Base-by-base conservation (phyloP, 2,888 invertebrate species). In the Capitulum mitella region DNA sequence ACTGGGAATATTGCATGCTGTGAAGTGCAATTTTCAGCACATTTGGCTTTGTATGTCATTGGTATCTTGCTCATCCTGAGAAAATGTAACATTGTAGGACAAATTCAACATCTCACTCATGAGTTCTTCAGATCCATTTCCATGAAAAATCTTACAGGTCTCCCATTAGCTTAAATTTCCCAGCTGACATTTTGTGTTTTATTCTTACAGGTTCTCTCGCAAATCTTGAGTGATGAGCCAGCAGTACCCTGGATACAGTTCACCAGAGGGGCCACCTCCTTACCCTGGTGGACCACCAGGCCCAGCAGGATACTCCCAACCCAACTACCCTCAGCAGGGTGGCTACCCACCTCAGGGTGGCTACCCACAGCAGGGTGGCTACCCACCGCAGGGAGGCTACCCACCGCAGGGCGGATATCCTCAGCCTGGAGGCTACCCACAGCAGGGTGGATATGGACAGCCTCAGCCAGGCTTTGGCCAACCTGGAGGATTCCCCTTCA, bases 361-460 rank as follows among this genome's bases (percentile, higher is more conserved):
- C 29, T 51, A 78, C 40, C 37, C 51, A 29, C 70, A 12, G 29
- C n/a, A n/a, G n/a, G n/a, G n/a, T n/a, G n/a, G n/a, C n/a, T n/a
- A n/a, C n/a, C n/a, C n/a, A n/a, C n/a, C 14, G 16, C 78, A 46
- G 8, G 78, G 32, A 8, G 48, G 77, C 16, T 77, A 77, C 51
- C 77, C 79, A 77, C 77, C 79, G 5, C 80, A 80, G 40, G 64
- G 78, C 46, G 80, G 80, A 10, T 80, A 78, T 43, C 77, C 77
- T 40, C 64, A 29, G 6, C 64, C 29, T 16, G 58, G n/a, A 58
- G 58, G 58, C 29, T 22, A n/a, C n/a, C n/a, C n/a, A n/a, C n/a
- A n/a, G n/a, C n/a, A n/a, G n/a, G n/a, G n/a, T n/a, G n/a, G n/a
- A n/a, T n/a, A 12, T 29, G 29, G 26, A 34, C 80, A 78, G 40